Conservation (phyloP, 1,140 invertebrate species). For the Leguminivora glycinivorella region DNA sequence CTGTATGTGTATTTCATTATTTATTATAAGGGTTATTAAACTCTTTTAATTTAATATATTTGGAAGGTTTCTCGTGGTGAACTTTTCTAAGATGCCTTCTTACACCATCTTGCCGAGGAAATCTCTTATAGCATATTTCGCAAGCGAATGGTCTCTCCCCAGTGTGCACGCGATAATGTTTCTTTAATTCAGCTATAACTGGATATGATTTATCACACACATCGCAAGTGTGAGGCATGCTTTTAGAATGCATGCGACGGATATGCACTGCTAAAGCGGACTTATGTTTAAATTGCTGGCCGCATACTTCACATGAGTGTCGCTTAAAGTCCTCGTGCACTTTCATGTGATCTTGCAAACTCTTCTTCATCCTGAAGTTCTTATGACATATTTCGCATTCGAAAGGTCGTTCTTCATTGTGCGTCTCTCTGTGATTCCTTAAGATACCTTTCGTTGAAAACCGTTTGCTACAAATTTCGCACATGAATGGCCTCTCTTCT, state of each 20-base stretch:
- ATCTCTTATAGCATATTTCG: background rate
- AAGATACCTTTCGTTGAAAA: background rate
- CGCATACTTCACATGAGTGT: constrained; percentile 2
- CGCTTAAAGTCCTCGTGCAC: background rate
- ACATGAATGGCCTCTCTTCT: background rate
- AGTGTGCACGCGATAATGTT: background rate
- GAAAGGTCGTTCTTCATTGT: background rate
- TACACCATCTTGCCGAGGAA: background rate
- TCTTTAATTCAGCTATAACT: background rate
- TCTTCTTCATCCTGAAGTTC: background rate
- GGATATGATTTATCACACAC: background rate
- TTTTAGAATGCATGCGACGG: background rate
- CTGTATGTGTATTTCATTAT: no score
- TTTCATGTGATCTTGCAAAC: constrained; percentile 1
- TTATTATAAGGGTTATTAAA: constrained; percentile 1
- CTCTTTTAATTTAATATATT: constrained; percentile 8
- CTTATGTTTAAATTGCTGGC: background rate
- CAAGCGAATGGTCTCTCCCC: background rate
- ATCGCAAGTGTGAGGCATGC: background rate
- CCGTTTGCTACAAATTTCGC: background rate
- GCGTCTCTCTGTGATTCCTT: background rate
- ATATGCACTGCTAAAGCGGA: background rate
- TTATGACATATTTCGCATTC: constrained; percentile 3
- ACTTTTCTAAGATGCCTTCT: background rate
- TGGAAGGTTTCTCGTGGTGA: constrained; percentile 1